Percentiles rank a stretch among this genome's conserved stretches.
Evolutionary conservation across 2,797 vertebrate genomes (phyloP).

Genomic region (Coranthus polyacanthus): DNA sequence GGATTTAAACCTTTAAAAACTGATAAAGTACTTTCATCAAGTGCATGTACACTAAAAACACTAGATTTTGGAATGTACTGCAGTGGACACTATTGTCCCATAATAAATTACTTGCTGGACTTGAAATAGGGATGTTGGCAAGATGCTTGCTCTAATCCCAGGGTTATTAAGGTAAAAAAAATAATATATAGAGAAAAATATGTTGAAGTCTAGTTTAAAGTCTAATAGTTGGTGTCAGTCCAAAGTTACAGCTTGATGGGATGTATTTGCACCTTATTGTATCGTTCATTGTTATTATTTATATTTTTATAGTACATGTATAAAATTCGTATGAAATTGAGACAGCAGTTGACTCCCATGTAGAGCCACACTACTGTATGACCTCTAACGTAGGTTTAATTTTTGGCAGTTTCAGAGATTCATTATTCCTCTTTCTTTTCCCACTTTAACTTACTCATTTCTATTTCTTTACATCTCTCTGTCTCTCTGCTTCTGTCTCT

Average conservation of each 20-base stretch:
- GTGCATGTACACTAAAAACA: too few relatives aligned
- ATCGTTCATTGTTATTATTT: not conserved
- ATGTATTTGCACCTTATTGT: not conserved
- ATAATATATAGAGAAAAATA: too few relatives aligned
- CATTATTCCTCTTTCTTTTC: conserved; percentile 25
- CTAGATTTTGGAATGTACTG: too few relatives aligned
- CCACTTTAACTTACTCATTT: conserved; percentile 18
- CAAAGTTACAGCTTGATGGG: conserved; percentile 22
- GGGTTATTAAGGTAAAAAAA: too few relatives aligned
- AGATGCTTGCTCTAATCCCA: too few relatives aligned
- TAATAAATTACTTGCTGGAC: too few relatives aligned
- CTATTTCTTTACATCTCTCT: conserved; percentile 15
- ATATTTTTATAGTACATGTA: not conserved
- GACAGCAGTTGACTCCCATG: not conserved
- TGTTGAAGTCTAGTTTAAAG: conserved; percentile 6
- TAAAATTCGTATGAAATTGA: not conserved
- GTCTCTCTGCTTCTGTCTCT: conserved; percentile 28
- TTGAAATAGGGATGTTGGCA: too few relatives aligned
- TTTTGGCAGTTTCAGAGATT: too few relatives aligned
- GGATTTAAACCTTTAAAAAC: too few relatives aligned
- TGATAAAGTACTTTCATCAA: too few relatives aligned
- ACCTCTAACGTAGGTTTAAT: too few relatives aligned
- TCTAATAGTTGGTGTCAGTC: conserved; percentile 2
- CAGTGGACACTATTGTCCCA: too few relatives aligned
- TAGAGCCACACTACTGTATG: not conserved